phyloP scores from a whole-genome alignment of 2,113 vertebrate genomes.

The Solenodon paradoxus region DNA sequence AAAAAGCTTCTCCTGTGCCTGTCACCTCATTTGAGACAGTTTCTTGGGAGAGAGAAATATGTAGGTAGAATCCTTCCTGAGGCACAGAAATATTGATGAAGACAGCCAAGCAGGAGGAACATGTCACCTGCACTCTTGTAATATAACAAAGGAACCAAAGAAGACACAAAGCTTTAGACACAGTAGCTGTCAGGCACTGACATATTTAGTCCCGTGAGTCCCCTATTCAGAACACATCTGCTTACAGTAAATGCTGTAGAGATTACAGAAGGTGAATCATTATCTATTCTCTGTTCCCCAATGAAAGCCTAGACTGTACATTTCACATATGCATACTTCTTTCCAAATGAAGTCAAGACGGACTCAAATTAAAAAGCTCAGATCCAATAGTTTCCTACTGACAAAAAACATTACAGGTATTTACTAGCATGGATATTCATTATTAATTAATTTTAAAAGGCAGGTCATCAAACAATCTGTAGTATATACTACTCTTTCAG shows the following conservation, averaged over 20 bases:
- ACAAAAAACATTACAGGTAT: not conserved
- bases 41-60: not conserved
- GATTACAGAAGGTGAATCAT: not conserved
- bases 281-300: not conserved
- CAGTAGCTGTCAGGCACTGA: not conserved
- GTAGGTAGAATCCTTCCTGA: not conserved
- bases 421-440: not conserved
- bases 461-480: not conserved
- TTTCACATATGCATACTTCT: not conserved
- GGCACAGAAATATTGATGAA: not conserved
- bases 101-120: not conserved
- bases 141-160: not conserved
- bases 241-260: not conserved
- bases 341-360: not conserved
- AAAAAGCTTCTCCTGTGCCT: not conserved
- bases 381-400: not conserved
- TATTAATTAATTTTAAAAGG: not conserved
- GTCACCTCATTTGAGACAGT: not conserved
- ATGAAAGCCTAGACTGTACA: not conserved
- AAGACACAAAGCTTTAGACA: not conserved
- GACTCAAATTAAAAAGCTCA: not conserved
- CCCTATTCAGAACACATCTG: not conserved
- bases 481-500: not conserved
- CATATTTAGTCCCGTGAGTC: not conserved
- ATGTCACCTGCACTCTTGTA: not conserved